Evolutionary conservation across 2,888 invertebrate species (phyloP), one percentile per base, ranked within the genome.

Genomic region (Melanostoma mellinum): DNA sequence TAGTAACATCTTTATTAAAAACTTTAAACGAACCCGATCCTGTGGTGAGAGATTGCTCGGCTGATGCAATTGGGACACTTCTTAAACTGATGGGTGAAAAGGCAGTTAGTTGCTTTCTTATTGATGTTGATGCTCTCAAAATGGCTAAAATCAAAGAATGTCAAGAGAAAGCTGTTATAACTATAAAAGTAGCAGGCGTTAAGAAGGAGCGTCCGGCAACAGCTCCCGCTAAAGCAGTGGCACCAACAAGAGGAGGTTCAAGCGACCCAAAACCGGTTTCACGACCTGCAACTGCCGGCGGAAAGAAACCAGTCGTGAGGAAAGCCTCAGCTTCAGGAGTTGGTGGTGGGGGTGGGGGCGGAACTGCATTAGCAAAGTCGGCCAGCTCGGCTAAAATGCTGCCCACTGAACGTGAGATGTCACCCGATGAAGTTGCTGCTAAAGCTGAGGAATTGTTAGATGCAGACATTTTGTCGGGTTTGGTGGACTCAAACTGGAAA

Each of bases 71-170:
- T 10, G 99, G 99, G 6, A 98, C 98, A 0, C 94, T 97, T 0
- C 95, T 98, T 92, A 98, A 98, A 91, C 93, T 98, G 3, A 96
- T 99, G 8, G 97, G 98, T 1, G 99, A 99, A 88, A 98, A 98
- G 91, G 94, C 95, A 46, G 94, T 99, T 75, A 93, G 93, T 55
- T 96, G 97, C 0, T 97, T 97, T 89, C 93, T 99, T 32, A 94
- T 94, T 1, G 99, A 99, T 89, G 91, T 99, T 0, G 99, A 99
- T 89, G 94, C 94, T 50, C 92, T 98, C 38, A 99, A 99, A 92
- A 95, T 98, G 94, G 94, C 95, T 55, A 99, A 98, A 92, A 96
- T 99, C 56, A 97, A 97, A 90, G 99, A 99, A 90, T 96, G 94
- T 88, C 95, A 96, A 87, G 98, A 99, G 63, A 98, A 98, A 91